Evolutionary conservation across 1,140 invertebrate genomes (phyloP).

Genomic region (Propsilocerus akamusi): DNA sequence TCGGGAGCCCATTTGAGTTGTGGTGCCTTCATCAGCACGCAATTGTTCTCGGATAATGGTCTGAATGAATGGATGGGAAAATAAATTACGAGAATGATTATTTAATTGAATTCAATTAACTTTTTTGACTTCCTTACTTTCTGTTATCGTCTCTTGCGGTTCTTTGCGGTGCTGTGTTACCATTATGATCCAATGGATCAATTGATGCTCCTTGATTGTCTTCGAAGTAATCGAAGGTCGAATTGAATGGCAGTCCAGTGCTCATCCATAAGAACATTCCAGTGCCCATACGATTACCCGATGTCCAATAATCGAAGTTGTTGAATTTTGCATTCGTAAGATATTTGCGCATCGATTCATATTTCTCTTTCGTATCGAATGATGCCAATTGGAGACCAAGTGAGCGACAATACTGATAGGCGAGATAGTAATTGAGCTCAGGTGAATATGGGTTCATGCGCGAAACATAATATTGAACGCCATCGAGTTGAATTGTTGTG

Average conservation of each 20-base stretch:
- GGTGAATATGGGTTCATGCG: conserved; percentile 75
- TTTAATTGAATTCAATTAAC: conserved; percentile 4
- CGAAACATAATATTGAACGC: conserved; percentile 72
- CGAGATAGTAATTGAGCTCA: conserved; percentile 68
- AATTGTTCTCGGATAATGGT: conserved; percentile 44
- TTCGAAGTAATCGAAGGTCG: conserved; percentile 64
- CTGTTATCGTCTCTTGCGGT: conserved; percentile 37
- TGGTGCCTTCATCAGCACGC: conserved; percentile 53
- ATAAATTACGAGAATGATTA: not conserved
- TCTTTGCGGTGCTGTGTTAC: conserved; percentile 51
- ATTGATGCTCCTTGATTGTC: conserved; percentile 31
- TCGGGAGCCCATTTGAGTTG: conserved; percentile 59
- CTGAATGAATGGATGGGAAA: conserved; percentile 36
- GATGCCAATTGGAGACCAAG: conserved; percentile 65
- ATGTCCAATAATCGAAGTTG: conserved; percentile 75
- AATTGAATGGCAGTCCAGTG: conserved; percentile 67
- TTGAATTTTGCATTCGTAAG: conserved; percentile 61
- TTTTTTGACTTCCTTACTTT: conserved; percentile 30
- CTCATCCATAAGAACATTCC: conserved; percentile 82
- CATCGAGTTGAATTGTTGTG: conserved; percentile 66
- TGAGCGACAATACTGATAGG: conserved; percentile 74
- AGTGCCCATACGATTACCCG: conserved; percentile 67
- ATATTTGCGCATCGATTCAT: conserved; percentile 63
- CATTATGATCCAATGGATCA: conserved; percentile 33
- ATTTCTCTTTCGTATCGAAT: conserved; percentile 70